phyloP scores from a whole-genome alignment of 2,797 vertebrate genomes.

The Pelodytes ibericus region DNA sequence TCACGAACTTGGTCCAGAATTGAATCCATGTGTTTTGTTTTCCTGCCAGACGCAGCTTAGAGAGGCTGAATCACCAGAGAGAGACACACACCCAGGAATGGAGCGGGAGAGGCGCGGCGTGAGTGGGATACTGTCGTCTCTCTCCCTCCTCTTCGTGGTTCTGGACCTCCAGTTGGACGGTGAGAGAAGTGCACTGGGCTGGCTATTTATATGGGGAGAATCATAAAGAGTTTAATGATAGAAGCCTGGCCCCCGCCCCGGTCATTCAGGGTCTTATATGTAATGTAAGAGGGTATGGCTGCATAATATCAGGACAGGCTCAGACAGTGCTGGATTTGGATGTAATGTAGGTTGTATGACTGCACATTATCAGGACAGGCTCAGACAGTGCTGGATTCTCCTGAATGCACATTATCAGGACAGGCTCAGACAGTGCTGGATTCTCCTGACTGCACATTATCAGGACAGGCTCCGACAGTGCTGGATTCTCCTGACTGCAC shows the following conservation, averaged over 20 bases:
- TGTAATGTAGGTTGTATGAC: neutral
- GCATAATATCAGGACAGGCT: neutral
- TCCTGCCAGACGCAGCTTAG: constrained; percentile 2
- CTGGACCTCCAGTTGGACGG: constrained; percentile 83
- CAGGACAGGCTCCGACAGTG: no score
- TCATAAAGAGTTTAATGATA: no score
- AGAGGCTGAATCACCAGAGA: neutral
- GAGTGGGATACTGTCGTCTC: constrained; percentile 7
- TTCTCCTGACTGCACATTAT: no score
- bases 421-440: no score
- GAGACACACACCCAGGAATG: neutral
- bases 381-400: neutral
- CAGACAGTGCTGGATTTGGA: neutral
- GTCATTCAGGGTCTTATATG: no score
- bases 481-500: no score
- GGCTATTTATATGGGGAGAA: no score
- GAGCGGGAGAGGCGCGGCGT: neutral
- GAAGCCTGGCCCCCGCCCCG: no score
- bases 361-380: neutral
- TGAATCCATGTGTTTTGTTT: neutral
- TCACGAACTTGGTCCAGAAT: neutral
- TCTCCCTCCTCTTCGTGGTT: constrained; percentile 82
- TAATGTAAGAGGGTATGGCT: no score
- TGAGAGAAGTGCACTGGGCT: no score
- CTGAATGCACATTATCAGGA: no score